Conservation (phyloP, 2,797 vertebrate genomes). For the Eulemur coronatus region DNA sequence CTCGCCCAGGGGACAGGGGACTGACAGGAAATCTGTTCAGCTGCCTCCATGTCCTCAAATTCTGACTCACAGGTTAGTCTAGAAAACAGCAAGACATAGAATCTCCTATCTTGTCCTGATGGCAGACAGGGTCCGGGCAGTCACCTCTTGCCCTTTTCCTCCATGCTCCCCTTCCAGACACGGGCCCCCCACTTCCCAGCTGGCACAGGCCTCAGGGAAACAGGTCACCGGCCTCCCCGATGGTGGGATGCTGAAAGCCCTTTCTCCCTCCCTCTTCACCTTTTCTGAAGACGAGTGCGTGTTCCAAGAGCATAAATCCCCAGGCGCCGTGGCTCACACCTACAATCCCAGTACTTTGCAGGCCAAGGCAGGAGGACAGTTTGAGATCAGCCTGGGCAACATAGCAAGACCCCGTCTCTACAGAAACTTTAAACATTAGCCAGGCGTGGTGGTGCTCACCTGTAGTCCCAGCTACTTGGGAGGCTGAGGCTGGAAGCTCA, state of each 20-base stretch:
- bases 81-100: background rate
- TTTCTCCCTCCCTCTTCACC: background rate
- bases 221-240: background rate
- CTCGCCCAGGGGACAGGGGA: rapidly evolving
- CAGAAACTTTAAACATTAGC: background rate
- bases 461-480: background rate
- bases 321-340: background rate
- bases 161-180: background rate
- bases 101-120: background rate
- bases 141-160: background rate
- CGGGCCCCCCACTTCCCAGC: background rate
- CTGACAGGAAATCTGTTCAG: background rate
- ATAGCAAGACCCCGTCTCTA: background rate
- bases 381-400: background rate
- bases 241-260: background rate
- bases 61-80: background rate
- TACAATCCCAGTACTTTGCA: background rate
- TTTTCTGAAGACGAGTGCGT: background rate
- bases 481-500: background rate
- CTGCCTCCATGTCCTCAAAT: background rate
- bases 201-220: background rate
- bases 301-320: background rate
- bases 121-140: background rate
- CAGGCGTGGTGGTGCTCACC: background rate
- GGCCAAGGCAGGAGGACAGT: background rate